Conservation (phyloP, 92 coral and sea anemone genomes). For the Palythoa caribaeorum region DNA sequence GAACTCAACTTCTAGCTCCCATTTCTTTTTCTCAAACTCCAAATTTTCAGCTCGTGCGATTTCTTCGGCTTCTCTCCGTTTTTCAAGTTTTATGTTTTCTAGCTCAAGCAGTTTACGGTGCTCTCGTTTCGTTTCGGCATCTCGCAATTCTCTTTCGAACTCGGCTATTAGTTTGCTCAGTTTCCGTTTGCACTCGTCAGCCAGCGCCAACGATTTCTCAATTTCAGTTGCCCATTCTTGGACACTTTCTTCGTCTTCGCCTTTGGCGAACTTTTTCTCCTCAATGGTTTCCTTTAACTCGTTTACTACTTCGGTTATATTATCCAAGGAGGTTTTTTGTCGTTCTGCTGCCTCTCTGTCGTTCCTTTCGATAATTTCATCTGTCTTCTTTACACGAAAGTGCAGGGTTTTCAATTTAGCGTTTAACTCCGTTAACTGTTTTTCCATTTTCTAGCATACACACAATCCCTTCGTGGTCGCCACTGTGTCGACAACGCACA, state of each 20-base stretch:
- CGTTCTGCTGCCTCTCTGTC: slow-evolving; percentile 68
- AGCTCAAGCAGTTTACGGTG: slow-evolving; percentile 38
- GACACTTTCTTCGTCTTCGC: slow-evolving; percentile 63
- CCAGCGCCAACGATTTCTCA: slow-evolving; percentile 21
- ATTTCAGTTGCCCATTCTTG: slow-evolving; percentile 55
- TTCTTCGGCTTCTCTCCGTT: slow-evolving; percentile 48
- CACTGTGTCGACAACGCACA: too few species aligned
- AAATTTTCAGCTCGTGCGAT: slow-evolving; percentile 24
- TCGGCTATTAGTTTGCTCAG: slow-evolving; percentile 1
- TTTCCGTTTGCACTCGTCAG: slow-evolving; percentile 44
- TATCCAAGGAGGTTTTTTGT: slow-evolving; percentile 59
- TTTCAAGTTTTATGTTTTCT: slow-evolving; percentile 39
- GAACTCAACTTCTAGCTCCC: not conserved
- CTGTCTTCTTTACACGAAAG: slow-evolving; percentile 67
- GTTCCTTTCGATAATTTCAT: slow-evolving; percentile 55
- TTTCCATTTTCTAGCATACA: too few species aligned
- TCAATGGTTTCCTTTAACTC: slow-evolving; percentile 60
- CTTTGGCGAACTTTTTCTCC: slow-evolving; percentile 69
- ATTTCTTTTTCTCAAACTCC: slow-evolving; percentile 32
- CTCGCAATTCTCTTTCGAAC: slow-evolving; percentile 24
- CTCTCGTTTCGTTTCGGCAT: slow-evolving; percentile 8
- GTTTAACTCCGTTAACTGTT: slow-evolving; percentile 56
- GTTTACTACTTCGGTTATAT: slow-evolving; percentile 51
- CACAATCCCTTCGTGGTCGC: too few species aligned
- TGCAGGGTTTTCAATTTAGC: slow-evolving; percentile 63